Percentiles rank a stretch among this genome's conserved stretches.
Evolutionary conservation across 2,113 vertebrate species (phyloP).

Genomic region (Turnix velox): DNA sequence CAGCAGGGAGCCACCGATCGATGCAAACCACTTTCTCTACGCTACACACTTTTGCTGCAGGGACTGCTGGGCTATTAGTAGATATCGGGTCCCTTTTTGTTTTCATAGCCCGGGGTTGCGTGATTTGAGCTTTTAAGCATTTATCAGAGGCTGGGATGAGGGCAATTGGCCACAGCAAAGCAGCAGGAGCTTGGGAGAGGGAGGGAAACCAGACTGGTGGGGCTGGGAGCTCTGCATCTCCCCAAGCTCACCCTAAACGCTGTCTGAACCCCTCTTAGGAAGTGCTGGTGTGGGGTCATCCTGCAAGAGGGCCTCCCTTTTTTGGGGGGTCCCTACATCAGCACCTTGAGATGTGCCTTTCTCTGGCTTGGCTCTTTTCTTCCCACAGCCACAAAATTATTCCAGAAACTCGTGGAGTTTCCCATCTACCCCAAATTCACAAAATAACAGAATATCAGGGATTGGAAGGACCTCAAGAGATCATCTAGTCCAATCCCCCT

Average conservation of each 20-base stretch:
- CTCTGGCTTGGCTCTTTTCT: background rate
- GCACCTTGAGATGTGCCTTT: background rate
- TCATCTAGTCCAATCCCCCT: too few relatives aligned
- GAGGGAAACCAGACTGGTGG: background rate
- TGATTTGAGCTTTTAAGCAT: constrained; percentile 75
- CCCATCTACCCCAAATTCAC: background rate
- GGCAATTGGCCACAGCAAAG: constrained; percentile 58
- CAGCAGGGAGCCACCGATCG: constrained; percentile 41
- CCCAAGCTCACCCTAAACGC: background rate
- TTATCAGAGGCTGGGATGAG: constrained; percentile 62
- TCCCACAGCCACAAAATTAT: background rate
- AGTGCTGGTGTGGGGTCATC: background rate
- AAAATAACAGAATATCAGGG: too few relatives aligned
- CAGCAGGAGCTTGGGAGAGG: constrained; percentile 52
- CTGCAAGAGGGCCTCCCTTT: background rate
- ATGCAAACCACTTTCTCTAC: constrained; percentile 75
- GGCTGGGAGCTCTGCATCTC: background rate
- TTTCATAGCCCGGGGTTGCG: constrained; percentile 57
- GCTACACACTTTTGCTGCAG: constrained; percentile 3
- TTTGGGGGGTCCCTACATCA: background rate
- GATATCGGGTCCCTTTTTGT: constrained; percentile 8
- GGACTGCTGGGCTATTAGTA: constrained; percentile 21
- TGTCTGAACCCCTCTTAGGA: background rate
- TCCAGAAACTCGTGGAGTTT: background rate
- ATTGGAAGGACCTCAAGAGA: too few relatives aligned